Base-by-base conservation (phyloP, 2,888 invertebrate species). In the Cheilosia vernalis region DNA sequence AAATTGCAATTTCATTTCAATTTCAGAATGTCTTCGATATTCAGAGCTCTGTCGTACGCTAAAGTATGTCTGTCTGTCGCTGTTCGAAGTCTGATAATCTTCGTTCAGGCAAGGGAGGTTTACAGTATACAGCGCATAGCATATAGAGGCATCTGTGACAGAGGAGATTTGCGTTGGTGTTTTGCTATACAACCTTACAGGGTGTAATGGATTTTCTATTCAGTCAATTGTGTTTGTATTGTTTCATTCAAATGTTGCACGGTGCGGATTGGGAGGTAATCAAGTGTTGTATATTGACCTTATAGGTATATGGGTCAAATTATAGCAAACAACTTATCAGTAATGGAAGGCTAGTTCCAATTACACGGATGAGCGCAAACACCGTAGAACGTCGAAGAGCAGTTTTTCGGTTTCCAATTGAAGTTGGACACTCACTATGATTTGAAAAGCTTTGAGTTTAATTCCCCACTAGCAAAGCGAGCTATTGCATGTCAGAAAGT, bases 1-100 rank as follows among this genome's bases (percentile, higher is more conserved):
- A 72, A 85, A 85, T 85, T 77, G 81, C 85, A 85, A 85, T 85
- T 85, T 51, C 81, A 85, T 85, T 85, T 85, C 85, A 81, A 77
- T 85, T 72, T 37, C 70, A 72, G 76, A 81, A 77, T 77, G 76
- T 85, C 81, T 85, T 81, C 81, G 81, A 72, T 81, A 67, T 72
- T 81, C 66, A 61, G 74, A 63, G 70, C 64, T 63, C 30, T 74
- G 66, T 47, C 64, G 69, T 74, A 79, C 69, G 73, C 74, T 74
- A 37, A 70, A 74, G 70, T 76, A 77, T 85, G 67, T 79, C 64
- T 67, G 61, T 58, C 56, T 74, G 77, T 42, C 66, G 37, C 37
- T 85, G 85, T 55, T 80, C 21, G 76, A 81, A 61, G 66, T 58
- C 72, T 58, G 85, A 85, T 85, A 85, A 81, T 81, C 85, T 81